These are phyloP conservation scores for Psilopsiagon aymara DNA, from an alignment of 2,113 vertebrate species.

Conservation along the genomic window DNA sequence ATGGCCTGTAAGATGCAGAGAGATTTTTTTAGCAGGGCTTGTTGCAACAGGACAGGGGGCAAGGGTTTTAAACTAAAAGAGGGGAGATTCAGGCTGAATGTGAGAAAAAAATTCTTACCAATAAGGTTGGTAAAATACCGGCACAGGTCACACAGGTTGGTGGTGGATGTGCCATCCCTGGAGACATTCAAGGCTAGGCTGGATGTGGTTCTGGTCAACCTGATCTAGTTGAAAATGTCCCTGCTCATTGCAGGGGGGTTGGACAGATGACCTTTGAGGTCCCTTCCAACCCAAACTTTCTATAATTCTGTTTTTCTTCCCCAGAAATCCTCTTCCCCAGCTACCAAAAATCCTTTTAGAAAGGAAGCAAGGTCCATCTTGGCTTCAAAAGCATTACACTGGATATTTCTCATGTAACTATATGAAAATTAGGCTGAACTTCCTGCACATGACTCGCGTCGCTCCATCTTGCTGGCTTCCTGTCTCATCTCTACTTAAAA, in stretches of 20 bases:
- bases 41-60: not conserved
- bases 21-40: not conserved
- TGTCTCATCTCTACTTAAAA: not conserved
- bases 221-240: not conserved
- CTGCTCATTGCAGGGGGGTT: not conserved
- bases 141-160: not conserved
- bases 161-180: not conserved
- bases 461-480: not conserved
- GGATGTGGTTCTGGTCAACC: not conserved
- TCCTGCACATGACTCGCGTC: rapidly evolving
- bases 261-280: not conserved
- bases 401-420: rapidly evolving
- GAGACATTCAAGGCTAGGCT: not conserved
- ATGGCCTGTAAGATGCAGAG: not conserved
- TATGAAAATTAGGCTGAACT: not conserved
- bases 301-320: not conserved
- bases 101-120: not conserved
- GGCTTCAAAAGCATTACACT: not conserved
- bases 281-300: not conserved
- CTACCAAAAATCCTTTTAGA: not conserved
- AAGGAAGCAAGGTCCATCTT: not conserved
- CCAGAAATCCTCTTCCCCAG: not conserved
- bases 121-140: not conserved
- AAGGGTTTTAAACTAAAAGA: not conserved
- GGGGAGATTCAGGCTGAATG: not conserved